A percentile compares a stretch with the other conserved stretches of the same genome.
phyloP scores from a whole-genome alignment of 2,113 vertebrate genomes.

The Forbesichthys papilliferus region DNA sequence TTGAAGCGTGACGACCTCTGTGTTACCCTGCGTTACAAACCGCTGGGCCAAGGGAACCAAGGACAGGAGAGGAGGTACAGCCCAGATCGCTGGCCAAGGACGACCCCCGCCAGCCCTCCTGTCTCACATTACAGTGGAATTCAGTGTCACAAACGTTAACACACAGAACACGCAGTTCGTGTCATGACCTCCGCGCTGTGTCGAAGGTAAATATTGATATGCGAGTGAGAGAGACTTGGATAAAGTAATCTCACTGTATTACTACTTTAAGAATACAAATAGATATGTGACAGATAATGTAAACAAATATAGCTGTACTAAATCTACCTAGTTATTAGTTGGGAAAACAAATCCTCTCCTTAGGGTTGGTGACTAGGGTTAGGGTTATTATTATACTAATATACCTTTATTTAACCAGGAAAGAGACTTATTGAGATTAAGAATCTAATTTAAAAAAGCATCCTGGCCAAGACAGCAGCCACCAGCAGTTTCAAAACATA shows the following conservation, averaged over 20 bases:
- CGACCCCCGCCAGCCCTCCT: neutral
- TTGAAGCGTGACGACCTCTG: constrained; percentile 68
- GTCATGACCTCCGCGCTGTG: too few species aligned
- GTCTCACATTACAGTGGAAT: constrained; percentile 1
- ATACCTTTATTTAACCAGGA: too few species aligned
- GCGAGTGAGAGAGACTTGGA: too few species aligned
- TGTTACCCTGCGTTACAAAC: constrained; percentile 45
- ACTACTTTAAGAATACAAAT: neutral
- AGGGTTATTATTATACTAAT: too few species aligned
- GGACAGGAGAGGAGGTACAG: constrained; percentile 48
- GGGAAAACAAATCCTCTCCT: neutral
- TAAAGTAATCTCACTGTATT: neutral
- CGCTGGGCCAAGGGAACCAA: constrained; percentile 56
- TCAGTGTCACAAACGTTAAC: neutral
- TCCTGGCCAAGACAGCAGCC: too few species aligned
- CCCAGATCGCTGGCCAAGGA: constrained; percentile 19
- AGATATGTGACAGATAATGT: neutral
- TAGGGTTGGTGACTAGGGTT: neutral
- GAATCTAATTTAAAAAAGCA: too few species aligned
- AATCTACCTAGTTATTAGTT: neutral
- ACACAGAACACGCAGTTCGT: too few species aligned
- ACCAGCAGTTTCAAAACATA: too few species aligned
- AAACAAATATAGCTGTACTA: neutral
- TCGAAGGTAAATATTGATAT: too few species aligned
- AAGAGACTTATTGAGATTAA: too few species aligned